Evolutionary conservation across 2,888 invertebrate genomes (phyloP).

Genomic region (Apoda limacodes): DNA sequence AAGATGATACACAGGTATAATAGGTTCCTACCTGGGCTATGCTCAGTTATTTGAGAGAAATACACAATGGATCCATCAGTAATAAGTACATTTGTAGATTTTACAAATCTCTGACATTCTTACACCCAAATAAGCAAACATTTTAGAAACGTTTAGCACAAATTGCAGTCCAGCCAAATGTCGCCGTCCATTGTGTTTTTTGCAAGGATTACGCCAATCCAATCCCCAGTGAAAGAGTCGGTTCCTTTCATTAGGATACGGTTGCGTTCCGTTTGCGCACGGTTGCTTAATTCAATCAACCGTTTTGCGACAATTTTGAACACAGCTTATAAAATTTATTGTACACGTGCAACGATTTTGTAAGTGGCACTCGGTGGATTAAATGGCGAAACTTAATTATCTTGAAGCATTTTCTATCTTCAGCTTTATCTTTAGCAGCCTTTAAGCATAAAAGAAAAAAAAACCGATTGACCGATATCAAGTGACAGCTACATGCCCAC

Average conservation of each 20-base stretch:
- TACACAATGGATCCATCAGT: too few relatives aligned
- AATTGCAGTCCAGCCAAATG: slow-evolving; percentile 31
- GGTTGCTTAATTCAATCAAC: slow-evolving; percentile 29
- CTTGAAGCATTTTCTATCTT: too few relatives aligned
- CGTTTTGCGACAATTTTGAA: slow-evolving; percentile 29
- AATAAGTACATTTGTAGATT: too few relatives aligned
- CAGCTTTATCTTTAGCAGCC: too few relatives aligned
- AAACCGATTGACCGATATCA: too few relatives aligned
- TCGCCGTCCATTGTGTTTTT: slow-evolving; percentile 32
- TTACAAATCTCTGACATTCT: too few relatives aligned
- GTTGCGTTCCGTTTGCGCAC: slow-evolving; percentile 30
- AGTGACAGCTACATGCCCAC: too few relatives aligned
- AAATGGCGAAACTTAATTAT: too few relatives aligned
- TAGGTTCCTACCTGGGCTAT: too few relatives aligned
- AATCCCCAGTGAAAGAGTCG: slow-evolving; percentile 30
- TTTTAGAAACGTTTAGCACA: slow-evolving; percentile 31
- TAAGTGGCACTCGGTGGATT: slow-evolving; percentile 29
- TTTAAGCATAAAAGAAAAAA: too few relatives aligned
- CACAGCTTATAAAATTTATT: slow-evolving; percentile 14
- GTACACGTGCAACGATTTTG: slow-evolving; percentile 22
- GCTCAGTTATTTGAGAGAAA: too few relatives aligned
- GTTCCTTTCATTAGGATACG: slow-evolving; percentile 21
- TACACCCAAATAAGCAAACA: slow-evolving; percentile 28
- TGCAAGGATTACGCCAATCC: slow-evolving; percentile 44
- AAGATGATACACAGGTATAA: too few relatives aligned